These are phyloP conservation scores for Recurvirostra avosetta DNA, from an alignment of 2,113 vertebrate species.

Conservation along the genomic window DNA sequence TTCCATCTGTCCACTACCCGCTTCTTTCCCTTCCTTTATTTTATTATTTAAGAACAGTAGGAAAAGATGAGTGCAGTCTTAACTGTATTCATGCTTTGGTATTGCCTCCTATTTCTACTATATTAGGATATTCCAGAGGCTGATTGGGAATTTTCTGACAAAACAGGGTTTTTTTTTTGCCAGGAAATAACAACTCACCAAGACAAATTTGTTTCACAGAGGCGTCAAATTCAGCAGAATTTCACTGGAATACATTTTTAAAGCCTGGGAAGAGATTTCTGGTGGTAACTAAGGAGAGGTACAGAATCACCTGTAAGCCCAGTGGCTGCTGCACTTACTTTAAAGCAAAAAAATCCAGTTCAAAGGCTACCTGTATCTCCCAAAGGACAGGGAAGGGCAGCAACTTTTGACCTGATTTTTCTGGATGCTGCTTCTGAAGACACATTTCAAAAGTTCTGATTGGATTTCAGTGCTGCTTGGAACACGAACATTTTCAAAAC, in stretches of 20 bases:
- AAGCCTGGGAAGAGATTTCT: not conserved
- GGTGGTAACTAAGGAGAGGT: not conserved
- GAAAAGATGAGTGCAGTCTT: not conserved
- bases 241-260: not conserved
- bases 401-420: not conserved
- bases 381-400: not conserved
- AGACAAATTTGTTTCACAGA: not conserved
- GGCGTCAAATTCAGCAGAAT: not conserved
- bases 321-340: not conserved
- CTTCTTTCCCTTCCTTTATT: not conserved
- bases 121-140: not conserved
- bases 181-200: not conserved
- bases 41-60: not conserved
- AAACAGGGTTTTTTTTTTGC: not conserved
- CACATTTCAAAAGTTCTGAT: not conserved
- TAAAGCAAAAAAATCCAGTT: not conserved
- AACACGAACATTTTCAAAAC: not conserved
- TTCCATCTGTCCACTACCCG: not conserved
- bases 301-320: not conserved
- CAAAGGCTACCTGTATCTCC: not conserved
- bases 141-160: not conserved
- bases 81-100: not conserved
- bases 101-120: not conserved
- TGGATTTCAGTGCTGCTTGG: not conserved
- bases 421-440: not conserved